A percentile compares a stretch with the other conserved stretches of the same genome.
These are phyloP conservation scores for Diphyllodes magnificus DNA, from an alignment of 2,113 vertebrate species.

Conservation along the genomic window DNA sequence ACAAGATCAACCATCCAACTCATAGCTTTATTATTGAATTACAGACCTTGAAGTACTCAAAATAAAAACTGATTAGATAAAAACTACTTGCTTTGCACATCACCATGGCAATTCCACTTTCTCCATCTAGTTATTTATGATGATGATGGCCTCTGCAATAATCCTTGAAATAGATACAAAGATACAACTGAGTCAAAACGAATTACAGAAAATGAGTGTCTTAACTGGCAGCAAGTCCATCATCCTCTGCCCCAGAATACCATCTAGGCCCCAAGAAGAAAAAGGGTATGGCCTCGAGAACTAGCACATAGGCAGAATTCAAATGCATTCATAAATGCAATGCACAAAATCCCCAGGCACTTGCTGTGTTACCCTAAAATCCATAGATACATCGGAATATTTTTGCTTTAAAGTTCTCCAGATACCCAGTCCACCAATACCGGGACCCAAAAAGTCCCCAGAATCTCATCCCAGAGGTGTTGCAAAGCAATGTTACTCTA, in stretches of 20 bases:
- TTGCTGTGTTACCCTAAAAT: not conserved
- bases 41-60: not conserved
- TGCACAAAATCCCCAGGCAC: not conserved
- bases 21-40: not conserved
- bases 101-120: not conserved
- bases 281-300: not conserved
- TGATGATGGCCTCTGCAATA: not conserved
- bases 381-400: not conserved
- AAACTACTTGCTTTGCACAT: not conserved
- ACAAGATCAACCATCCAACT: not conserved
- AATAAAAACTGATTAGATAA: slow-evolving; percentile 18
- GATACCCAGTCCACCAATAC: rapidly evolving
- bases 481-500: not conserved
- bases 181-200: not conserved
- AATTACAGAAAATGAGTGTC: not conserved
- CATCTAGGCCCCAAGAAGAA: not conserved
- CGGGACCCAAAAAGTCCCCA: not conserved
- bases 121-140: not conserved
- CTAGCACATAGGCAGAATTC: not conserved
- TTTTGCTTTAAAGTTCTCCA: not conserved
- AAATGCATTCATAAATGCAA: not conserved
- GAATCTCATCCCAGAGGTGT: not conserved
- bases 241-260: not conserved
- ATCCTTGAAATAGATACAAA: not conserved
- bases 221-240: not conserved